These are phyloP conservation scores for Alligator sinensis DNA, from an alignment of 2,113 vertebrate species.

Conservation along the genomic window DNA sequence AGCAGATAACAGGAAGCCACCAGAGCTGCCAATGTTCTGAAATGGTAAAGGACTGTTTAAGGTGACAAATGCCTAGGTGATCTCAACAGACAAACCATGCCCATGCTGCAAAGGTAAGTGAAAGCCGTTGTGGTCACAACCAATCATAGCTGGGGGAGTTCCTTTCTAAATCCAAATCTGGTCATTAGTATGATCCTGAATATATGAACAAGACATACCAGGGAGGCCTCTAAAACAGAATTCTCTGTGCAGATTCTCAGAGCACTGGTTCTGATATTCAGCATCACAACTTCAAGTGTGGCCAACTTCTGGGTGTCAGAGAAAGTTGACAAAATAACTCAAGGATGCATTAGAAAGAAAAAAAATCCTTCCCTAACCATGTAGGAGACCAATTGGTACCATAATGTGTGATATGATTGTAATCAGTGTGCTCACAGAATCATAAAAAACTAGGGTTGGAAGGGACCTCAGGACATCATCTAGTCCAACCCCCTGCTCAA, in stretches of 20 bases:
- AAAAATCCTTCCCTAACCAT: not conserved
- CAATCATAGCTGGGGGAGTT: not conserved
- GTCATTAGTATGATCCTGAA: not conserved
- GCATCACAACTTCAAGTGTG: not conserved
- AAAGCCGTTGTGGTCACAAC: not conserved
- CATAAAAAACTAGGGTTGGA: no score
- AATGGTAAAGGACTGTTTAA: no score
- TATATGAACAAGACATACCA: not conserved
- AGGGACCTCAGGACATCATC: no score
- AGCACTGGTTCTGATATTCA: not conserved
- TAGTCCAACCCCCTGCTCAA: no score
- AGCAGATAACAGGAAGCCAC: no score
- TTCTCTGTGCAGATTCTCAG: not conserved
- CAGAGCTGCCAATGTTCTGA: no score
- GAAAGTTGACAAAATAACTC: no score
- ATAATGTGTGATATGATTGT: no score
- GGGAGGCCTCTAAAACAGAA: not conserved
- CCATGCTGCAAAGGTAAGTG: not conserved
- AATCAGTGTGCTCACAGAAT: no score
- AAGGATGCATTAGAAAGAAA: not conserved
- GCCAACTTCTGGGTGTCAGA: no score
- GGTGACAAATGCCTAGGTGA: not conserved
- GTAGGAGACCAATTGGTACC: not conserved
- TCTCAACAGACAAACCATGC: not conserved
- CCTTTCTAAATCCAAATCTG: not conserved